These are phyloP conservation scores for Nesospiza acunhae DNA, from an alignment of 2,113 vertebrate genomes.

Conservation along the genomic window DNA sequence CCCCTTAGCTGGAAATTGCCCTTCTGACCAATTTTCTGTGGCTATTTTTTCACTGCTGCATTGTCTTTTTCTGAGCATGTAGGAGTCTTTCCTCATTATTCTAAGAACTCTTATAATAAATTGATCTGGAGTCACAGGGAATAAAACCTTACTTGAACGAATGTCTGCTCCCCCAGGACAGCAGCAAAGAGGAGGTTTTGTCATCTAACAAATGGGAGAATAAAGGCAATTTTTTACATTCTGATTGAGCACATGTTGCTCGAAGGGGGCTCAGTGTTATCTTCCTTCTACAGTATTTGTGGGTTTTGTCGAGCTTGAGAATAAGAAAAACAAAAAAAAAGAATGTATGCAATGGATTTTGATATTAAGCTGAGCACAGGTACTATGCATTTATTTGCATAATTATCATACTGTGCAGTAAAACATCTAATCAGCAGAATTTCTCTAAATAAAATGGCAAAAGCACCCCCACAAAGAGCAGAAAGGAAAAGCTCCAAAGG, in stretches of 20 bases:
- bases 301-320: not conserved
- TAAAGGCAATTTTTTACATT: not conserved
- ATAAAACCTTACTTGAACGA: not conserved
- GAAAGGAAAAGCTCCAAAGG: not conserved
- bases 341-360: not conserved
- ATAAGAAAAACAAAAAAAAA: not conserved
- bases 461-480: not conserved
- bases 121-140: not conserved
- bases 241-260: not conserved
- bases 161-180: not conserved
- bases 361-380: not conserved
- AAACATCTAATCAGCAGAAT: not conserved
- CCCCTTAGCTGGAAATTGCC: conserved; percentile 9
- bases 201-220: not conserved
- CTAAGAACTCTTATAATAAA: not conserved
- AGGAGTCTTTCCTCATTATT: not conserved
- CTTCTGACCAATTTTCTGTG: not conserved
- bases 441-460: not conserved
- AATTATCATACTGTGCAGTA: not conserved
- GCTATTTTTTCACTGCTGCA: not conserved
- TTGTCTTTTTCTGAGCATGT: not conserved
- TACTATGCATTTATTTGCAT: not conserved
- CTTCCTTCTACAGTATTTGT: not conserved
- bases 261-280: not conserved
- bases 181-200: not conserved